A percentile compares a stretch with the other conserved stretches of the same genome.
Conservation (phyloP, 2,888 invertebrate species). For the Caenorhabditis becei region DNA sequence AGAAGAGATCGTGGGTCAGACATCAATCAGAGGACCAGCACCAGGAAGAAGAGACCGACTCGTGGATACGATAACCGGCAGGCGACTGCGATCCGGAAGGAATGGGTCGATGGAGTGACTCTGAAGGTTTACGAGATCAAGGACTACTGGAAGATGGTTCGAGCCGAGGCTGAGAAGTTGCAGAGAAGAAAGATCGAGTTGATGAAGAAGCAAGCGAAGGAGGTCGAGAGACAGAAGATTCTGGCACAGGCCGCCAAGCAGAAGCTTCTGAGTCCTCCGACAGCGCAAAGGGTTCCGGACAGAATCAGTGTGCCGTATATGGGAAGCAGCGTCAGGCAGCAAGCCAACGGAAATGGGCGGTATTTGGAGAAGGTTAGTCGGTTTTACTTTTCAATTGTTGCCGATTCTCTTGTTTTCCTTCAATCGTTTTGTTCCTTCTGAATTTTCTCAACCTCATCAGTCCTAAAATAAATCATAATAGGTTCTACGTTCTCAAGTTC, state of each 20-base stretch:
- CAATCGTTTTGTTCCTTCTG: too few relatives aligned
- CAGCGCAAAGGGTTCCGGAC: not conserved
- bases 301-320: slow-evolving; percentile 15
- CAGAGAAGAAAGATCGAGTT: not conserved
- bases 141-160: slow-evolving; percentile 52
- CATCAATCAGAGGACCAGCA: slow-evolving; percentile 6
- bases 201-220: slow-evolving; percentile 10
- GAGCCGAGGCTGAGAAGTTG: slow-evolving; percentile 1
- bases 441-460: too few relatives aligned
- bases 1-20: slow-evolving; percentile 25
- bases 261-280: not conserved
- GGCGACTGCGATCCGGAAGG: slow-evolving; percentile 40
- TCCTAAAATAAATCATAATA: too few relatives aligned
- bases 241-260: slow-evolving; percentile 5
- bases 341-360: not conserved
- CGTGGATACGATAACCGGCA: slow-evolving; percentile 15
- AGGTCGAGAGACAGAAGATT: slow-evolving; percentile 3
- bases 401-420: not conserved
- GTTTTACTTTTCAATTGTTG: not conserved
- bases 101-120: slow-evolving; percentile 77
- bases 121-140: slow-evolving; percentile 78
- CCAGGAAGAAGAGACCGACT: slow-evolving; percentile 25
- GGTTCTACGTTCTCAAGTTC: too few relatives aligned
- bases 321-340: not conserved
- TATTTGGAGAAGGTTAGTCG: slow-evolving; percentile 29